phyloP scores from a whole-genome alignment of 2,797 vertebrate genomes.

The Furcifer pardalis region DNA sequence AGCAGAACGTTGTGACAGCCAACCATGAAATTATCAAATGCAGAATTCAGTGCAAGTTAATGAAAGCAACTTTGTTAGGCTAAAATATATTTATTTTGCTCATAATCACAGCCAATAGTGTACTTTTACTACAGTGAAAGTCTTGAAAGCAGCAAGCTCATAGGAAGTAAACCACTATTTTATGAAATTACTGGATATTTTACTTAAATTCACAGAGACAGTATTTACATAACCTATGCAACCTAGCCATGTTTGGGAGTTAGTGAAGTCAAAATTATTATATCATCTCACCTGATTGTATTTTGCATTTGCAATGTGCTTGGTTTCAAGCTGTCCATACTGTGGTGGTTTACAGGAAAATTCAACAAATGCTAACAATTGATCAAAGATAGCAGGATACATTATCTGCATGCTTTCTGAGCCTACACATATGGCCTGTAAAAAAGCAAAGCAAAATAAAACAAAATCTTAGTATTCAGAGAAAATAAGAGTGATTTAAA shows the following conservation, averaged over 20 bases:
- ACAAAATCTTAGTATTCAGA: neutral
- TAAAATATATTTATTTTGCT: slow-evolving; percentile 34
- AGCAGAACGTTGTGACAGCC: slow-evolving; percentile 56
- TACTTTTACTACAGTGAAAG: slow-evolving; percentile 21
- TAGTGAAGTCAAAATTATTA: slow-evolving; percentile 26
- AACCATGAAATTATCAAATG: slow-evolving; percentile 51
- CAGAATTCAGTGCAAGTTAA: slow-evolving; percentile 34
- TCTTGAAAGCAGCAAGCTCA: slow-evolving; percentile 12
- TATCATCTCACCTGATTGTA: slow-evolving; percentile 92
- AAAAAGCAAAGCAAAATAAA: slow-evolving; percentile 64
- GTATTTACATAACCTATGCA: slow-evolving; percentile 36
- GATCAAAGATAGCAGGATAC: slow-evolving; percentile 98
- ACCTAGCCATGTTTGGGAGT: neutral
- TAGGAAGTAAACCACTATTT: slow-evolving; percentile 8
- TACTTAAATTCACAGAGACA: slow-evolving; percentile 33
- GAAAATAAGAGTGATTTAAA: neutral
- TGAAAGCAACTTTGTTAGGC: slow-evolving; percentile 44
- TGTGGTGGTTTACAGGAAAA: slow-evolving; percentile 98
- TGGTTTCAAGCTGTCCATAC: slow-evolving; percentile 97
- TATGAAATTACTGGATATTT: slow-evolving; percentile 38
- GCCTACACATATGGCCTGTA: slow-evolving; percentile 94
- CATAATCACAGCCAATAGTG: slow-evolving; percentile 26
- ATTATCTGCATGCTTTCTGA: slow-evolving; percentile 98
- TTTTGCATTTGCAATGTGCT: slow-evolving; percentile 98
- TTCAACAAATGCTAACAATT: slow-evolving; percentile 95